These are phyloP conservation scores for Stratiomys singularior DNA, from an alignment of 2,888 invertebrate genomes.

Conservation along the genomic window DNA sequence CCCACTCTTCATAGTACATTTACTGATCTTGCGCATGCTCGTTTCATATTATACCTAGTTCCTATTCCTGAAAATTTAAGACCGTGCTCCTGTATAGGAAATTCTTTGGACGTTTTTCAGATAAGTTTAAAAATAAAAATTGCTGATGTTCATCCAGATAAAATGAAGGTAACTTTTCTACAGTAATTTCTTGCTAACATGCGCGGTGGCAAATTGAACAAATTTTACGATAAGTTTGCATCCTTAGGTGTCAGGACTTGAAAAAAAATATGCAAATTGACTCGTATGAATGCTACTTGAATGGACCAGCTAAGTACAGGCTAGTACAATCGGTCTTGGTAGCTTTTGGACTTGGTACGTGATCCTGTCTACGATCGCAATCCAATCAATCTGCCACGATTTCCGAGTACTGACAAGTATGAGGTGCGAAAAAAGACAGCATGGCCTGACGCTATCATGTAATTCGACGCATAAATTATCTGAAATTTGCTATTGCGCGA, in stretches of 20 bases:
- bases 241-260: constrained; percentile 8
- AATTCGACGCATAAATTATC: constrained; percentile 37
- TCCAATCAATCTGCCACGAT: constrained; percentile 33
- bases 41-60: too few relatives aligned
- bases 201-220: too few relatives aligned
- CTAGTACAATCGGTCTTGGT: not conserved
- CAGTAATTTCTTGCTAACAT: too few relatives aligned
- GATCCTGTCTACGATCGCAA: constrained; percentile 5
- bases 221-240: too few relatives aligned
- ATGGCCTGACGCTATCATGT: constrained; percentile 32
- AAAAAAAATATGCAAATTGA: constrained; percentile 27
- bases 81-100: too few relatives aligned
- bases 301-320: not conserved
- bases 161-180: too few relatives aligned
- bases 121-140: too few relatives aligned
- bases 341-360: not conserved
- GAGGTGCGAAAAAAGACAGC: constrained; percentile 30
- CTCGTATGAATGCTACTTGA: not conserved
- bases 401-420: constrained; percentile 22
- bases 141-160: too few relatives aligned
- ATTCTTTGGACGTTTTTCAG: too few relatives aligned
- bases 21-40: too few relatives aligned
- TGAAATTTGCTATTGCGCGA: constrained; percentile 27
- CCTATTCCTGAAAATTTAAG: too few relatives aligned
- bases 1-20: too few relatives aligned